These are phyloP conservation scores for Babyrousa celebensis DNA, from an alignment of 2,797 vertebrate genomes.

Conservation along the genomic window DNA sequence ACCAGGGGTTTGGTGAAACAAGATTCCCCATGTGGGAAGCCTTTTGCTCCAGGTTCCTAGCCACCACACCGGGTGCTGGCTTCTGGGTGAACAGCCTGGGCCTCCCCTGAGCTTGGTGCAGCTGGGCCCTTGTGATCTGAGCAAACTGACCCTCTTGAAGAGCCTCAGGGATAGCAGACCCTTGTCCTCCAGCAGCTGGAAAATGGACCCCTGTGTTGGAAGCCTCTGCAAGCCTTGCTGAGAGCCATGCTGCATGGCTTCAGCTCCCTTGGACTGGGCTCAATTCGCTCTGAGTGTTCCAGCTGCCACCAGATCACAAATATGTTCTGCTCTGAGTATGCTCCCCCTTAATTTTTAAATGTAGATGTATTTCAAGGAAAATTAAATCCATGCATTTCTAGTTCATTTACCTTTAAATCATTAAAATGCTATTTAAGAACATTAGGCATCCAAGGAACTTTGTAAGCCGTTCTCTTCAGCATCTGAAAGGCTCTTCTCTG, in stretches of 20 bases:
- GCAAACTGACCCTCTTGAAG: not conserved
- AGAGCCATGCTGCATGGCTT: rapidly evolving
- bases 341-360: constrained; percentile 81
- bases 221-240: not conserved
- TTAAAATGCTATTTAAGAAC: constrained; percentile 85
- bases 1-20: too few relatives aligned
- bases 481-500: constrained; percentile 40
- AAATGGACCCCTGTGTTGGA: not conserved
- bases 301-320: constrained; percentile 32
- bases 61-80: rapidly evolving
- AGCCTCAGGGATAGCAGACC: not conserved
- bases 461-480: constrained; percentile 28
- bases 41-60: not conserved
- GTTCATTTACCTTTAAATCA: constrained; percentile 86
- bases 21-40: rapidly evolving
- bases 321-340: constrained; percentile 55
- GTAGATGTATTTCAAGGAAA: constrained; percentile 87
- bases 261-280: not conserved
- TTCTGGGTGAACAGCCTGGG: rapidly evolving
- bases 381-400: constrained; percentile 85
- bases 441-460: constrained; percentile 75
- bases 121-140: not conserved
- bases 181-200: rapidly evolving
- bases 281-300: not conserved
- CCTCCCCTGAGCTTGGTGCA: not conserved